These are phyloP conservation scores for Arenaria interpres DNA, from an alignment of 2,113 vertebrate species.

Conservation along the genomic window DNA sequence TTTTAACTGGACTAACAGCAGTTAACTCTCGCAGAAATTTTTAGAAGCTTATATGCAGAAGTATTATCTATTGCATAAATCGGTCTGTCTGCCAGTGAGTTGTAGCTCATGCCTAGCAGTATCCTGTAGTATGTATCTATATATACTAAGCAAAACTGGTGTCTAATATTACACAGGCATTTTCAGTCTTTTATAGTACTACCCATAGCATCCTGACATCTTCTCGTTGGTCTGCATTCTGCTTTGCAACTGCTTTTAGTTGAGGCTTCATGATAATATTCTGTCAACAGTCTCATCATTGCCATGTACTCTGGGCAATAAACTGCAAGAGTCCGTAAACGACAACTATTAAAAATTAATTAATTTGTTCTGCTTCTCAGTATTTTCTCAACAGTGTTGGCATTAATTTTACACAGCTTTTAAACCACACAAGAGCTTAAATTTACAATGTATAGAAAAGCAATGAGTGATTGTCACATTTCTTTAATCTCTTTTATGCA, in stretches of 20 bases:
- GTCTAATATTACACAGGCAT: not conserved
- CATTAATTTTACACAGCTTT: slow-evolving; percentile 5
- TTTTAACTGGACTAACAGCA: not conserved
- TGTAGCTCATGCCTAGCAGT: not conserved
- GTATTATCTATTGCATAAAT: not conserved
- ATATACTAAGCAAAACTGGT: not conserved
- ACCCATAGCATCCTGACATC: not conserved
- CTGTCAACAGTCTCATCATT: not conserved
- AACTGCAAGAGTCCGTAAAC: slow-evolving; percentile 16
- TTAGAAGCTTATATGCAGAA: not conserved
- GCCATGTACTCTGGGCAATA: not conserved
- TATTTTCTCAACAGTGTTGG: not conserved
- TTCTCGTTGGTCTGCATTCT: not conserved
- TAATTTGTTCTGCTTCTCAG: not conserved
- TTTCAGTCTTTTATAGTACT: not conserved
- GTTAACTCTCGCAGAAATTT: not conserved
- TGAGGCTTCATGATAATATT: not conserved
- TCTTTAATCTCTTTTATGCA: not conserved
- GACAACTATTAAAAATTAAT: slow-evolving; percentile 24
- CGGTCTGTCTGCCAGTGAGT: not conserved
- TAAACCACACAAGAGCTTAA: not conserved
- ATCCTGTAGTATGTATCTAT: not conserved
- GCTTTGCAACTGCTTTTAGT: not conserved
- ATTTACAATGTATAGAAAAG: not conserved
- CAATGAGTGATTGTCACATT: not conserved